A percentile compares a stretch with the other conserved stretches of the same genome.
Conservation (phyloP, 2,888 invertebrate genomes). For the Fragum fragum region DNA sequence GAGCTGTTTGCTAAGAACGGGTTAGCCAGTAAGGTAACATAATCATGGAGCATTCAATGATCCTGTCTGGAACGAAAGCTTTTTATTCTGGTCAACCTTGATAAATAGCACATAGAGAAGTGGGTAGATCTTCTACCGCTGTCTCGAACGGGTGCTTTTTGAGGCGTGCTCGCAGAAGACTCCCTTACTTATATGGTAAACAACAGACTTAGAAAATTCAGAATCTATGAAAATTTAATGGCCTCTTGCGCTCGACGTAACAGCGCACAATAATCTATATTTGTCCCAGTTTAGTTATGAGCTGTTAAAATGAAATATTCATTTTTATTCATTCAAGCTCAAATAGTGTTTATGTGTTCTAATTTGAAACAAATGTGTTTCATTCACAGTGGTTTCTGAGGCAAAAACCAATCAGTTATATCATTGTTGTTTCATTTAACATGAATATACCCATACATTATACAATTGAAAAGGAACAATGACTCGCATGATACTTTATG, state of each 20-base stretch:
- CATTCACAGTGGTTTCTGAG: neutral
- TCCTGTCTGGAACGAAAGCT: too few species aligned
- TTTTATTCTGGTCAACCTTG: too few species aligned
- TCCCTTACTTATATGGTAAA: too few species aligned
- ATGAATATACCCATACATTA: neutral
- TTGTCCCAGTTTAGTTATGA: conserved; percentile 1
- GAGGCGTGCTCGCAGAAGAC: too few species aligned
- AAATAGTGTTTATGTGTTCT: conserved; percentile 5
- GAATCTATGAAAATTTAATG: neutral
- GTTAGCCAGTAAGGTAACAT: too few species aligned
- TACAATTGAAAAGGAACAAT: neutral
- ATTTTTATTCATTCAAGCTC: conserved; percentile 4
- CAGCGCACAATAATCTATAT: neutral
- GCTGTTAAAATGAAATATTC: conserved; percentile 4
- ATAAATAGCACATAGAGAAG: too few species aligned
- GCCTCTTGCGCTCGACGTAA: neutral
- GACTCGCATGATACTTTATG: neutral
- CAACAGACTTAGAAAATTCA: too few species aligned
- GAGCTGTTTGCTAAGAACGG: too few species aligned
- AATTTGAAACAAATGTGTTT: neutral
- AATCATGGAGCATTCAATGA: too few species aligned
- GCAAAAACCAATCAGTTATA: neutral
- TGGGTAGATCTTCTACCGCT: too few species aligned
- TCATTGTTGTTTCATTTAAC: neutral
- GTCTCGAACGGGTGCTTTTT: too few species aligned